Evolutionary conservation across 2,888 invertebrate species (phyloP), one percentile per base, ranked within the genome.

Genomic region (Leptinotarsa rubiginosa): DNA sequence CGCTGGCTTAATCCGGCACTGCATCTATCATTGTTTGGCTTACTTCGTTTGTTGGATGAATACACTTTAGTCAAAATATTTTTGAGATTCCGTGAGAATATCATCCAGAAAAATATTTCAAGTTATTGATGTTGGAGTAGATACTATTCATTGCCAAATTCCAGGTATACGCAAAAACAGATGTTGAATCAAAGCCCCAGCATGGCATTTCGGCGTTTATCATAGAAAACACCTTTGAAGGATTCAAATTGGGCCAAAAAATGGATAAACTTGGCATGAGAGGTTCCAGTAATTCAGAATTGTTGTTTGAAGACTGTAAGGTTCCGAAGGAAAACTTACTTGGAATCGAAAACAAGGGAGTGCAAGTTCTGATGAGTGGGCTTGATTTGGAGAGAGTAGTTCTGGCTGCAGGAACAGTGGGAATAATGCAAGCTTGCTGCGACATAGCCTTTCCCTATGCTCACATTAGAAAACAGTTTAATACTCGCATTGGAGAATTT

Each of bases 261-360:
- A 88, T 99, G 67, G 98, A 99, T 86, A 99, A 99, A 88, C 88
- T 99, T 0, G 99, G 99, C 25, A 99, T 99, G 96, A 91, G 99
- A 78, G 99, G 99, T 0, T 99, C 99, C 0, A 97, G 95, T 82
- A 99, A 99, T 0, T 91, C 93, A 65, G 99, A 99, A 89, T 89
- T 99, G 59, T 94, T 99, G 50, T 99, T 99, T 87, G 96, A 99
- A 87, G 94, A 99, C 85, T 96, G 98, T 82, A 95, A 95, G 91
- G 95, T 97, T 78, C 92, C 92, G 86, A 96, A 91, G 3, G 88
- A 91, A 81, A 97, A 99, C 87, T 86, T 99, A 12, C 89, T 99
- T 54, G 99, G 99, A 0, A 88, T 91, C 82, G 89, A 92, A 81
- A 95, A 97, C 85, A 95, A 94, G 89, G 99, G 83, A 0, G 95